Base-by-base conservation (phyloP, 1,140 invertebrate genomes). In the Nasonia giraulti region DNA sequence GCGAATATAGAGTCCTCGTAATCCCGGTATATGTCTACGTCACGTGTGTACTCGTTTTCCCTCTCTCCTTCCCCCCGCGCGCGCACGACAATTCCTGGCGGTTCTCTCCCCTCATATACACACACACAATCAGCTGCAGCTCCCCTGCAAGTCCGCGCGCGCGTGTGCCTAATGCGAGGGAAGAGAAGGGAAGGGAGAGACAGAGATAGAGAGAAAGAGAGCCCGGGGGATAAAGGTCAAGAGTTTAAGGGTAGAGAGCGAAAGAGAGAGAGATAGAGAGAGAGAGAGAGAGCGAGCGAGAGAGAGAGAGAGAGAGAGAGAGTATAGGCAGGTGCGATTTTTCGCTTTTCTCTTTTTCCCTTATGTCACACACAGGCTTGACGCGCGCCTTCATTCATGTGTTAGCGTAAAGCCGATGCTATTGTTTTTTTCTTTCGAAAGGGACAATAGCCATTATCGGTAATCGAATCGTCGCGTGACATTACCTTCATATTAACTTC, bases 221-320 rank as follows among this genome's bases (percentile, higher is more conserved):
- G 10, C 33, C 33, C 17, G 23, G 55, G 69, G 73, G 47, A 80
- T 80, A 86, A 87, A 88, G 87, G 87, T 88, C 87, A 87, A 87
- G 86, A 87, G 86, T 89, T 88, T 84, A 87, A 87, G 84, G 84
- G 86, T 85, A 78, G 73, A 71, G 77, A 68, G 17, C 44, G 20
- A 87, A 83, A 27, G 0, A 86, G 37, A 23, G 27, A 8, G 20
- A 55, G 27, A 68, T 75, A 79, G 77, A 68, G 17, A 66, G 20
- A 87, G 85, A 27, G 27, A 86, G 37, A 23, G 27, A 8, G 20
- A 55, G 27, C 50, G 81, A 79, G 77, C 55, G 66, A 27, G 27
- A 71, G 27, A 33, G 5, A 4, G 5, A 20, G 20, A 62, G 55
- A n/a, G 20, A n/a, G n/a, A 12, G 47, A 37, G 33, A 37, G 33